Percentiles rank a stretch among this genome's conserved stretches.
Evolutionary conservation across 2,888 invertebrate genomes (phyloP).

Genomic region (Platynereis dumerilii): DNA sequence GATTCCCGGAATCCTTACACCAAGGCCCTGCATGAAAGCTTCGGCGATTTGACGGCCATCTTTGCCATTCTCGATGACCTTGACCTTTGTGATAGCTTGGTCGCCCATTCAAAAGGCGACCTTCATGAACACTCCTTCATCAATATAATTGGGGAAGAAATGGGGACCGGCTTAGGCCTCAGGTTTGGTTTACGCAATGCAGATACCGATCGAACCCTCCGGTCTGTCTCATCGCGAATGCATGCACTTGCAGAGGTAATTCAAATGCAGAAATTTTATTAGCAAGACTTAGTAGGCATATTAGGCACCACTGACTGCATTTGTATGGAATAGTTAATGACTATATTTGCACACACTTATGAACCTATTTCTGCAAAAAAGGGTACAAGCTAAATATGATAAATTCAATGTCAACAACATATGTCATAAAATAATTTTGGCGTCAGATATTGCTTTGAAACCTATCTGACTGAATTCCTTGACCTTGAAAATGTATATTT

Average conservation of each 20-base stretch:
- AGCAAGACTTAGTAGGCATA: too few species aligned
- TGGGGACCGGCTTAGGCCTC: slow-evolving; percentile 10
- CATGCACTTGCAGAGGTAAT: slow-evolving; percentile 7
- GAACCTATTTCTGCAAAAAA: too few species aligned
- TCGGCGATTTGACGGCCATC: slow-evolving; percentile 19
- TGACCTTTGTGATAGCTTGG: slow-evolving; percentile 16
- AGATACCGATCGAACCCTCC: slow-evolving; percentile 8
- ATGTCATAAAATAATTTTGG: too few species aligned
- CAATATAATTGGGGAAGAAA: slow-evolving; percentile 12
- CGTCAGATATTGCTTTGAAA: too few species aligned
- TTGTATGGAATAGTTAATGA: too few species aligned
- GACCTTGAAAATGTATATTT: too few species aligned
- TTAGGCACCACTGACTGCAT: too few species aligned
- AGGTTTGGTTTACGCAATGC: slow-evolving; percentile 20
- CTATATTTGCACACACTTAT: too few species aligned
- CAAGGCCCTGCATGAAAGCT: slow-evolving; percentile 15
- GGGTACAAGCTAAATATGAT: too few species aligned
- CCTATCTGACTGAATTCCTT: too few species aligned
- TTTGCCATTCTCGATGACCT: slow-evolving; percentile 17
- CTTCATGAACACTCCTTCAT: slow-evolving; percentile 12
- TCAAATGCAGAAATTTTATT: too few species aligned
- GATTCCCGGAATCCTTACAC: slow-evolving; percentile 11
- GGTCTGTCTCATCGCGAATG: slow-evolving; percentile 7
- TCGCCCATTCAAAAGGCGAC: slow-evolving; percentile 18
- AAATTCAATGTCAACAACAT: too few species aligned